phyloP scores from a whole-genome alignment of 1,140 invertebrate genomes.

The Aplysia californica region DNA sequence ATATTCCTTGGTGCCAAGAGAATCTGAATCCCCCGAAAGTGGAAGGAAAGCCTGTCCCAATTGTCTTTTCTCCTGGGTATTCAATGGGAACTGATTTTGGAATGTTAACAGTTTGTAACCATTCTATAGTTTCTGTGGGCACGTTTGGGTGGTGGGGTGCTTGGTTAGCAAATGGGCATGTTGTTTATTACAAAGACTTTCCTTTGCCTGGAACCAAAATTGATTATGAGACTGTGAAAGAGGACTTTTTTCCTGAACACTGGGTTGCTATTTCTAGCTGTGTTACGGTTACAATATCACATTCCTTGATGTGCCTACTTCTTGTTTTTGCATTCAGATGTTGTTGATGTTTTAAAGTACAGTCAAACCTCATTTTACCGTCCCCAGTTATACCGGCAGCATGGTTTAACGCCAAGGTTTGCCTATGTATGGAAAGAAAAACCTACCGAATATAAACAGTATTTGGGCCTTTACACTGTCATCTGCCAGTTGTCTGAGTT shows the following conservation, averaged over 20 bases:
- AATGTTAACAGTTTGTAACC: constrained; percentile 44
- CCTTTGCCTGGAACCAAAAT: constrained; percentile 30
- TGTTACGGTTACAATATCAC: too few species aligned
- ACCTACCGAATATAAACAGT: too few species aligned
- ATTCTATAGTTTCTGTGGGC: constrained; percentile 53
- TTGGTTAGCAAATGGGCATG: constrained; percentile 49
- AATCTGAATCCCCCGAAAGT: not conserved
- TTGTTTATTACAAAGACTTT: constrained; percentile 49
- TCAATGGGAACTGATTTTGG: too few species aligned
- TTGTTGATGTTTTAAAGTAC: too few species aligned
- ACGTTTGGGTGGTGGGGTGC: constrained; percentile 58
- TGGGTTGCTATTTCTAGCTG: constrained; percentile 12
- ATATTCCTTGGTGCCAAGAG: constrained; percentile 12
- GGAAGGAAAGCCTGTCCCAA: not conserved
- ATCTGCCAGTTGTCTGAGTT: too few species aligned
- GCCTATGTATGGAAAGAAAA: too few species aligned
- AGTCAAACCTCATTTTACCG: too few species aligned
- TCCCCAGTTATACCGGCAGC: too few species aligned
- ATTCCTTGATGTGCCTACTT: too few species aligned
- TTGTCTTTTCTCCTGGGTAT: constrained; percentile 19
- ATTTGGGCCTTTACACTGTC: too few species aligned
- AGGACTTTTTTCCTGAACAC: constrained; percentile 21
- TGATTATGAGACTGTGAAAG: constrained; percentile 12
- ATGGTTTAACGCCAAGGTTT: too few species aligned
- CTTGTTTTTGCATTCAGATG: too few species aligned